These are phyloP conservation scores for Solenodon paradoxus DNA, from an alignment of 2,113 vertebrate species.

Conservation along the genomic window DNA sequence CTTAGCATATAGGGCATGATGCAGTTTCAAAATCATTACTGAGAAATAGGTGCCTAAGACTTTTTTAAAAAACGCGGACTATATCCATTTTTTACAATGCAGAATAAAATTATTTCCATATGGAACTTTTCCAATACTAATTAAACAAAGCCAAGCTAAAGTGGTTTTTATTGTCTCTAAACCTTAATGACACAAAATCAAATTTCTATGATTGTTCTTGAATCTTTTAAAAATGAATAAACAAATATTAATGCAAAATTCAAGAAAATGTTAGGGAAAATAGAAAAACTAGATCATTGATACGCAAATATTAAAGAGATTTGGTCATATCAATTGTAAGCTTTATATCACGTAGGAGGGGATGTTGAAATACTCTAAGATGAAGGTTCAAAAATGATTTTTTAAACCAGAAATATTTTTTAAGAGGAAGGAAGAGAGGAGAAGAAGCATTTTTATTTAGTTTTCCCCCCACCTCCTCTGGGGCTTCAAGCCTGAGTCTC, in stretches of 20 bases:
- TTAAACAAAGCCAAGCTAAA: slow-evolving; percentile 16
- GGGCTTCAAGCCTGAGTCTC: too few species aligned
- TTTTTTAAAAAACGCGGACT: background rate
- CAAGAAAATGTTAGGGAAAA: slow-evolving; percentile 13
- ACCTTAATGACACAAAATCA: background rate
- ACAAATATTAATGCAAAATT: background rate
- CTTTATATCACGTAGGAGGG: background rate
- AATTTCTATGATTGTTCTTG: background rate
- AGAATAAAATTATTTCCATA: slow-evolving; percentile 23
- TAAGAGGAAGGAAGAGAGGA: too few species aligned
- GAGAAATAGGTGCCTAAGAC: background rate
- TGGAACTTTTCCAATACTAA: background rate
- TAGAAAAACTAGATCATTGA: background rate
- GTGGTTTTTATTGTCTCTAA: background rate
- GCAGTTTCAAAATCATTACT: slow-evolving; percentile 32
- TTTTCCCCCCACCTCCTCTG: too few species aligned
- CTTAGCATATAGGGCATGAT: background rate
- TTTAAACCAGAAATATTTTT: slow-evolving; percentile 30
- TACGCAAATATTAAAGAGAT: background rate
- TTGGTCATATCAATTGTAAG: background rate
- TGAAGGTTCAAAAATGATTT: slow-evolving; percentile 19
- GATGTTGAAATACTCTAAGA: slow-evolving; percentile 2
- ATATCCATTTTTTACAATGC: background rate
- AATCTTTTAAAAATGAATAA: slow-evolving; percentile 35
- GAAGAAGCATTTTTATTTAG: too few species aligned